Base-by-base conservation (phyloP, 2,888 invertebrate genomes). In the Dexiosoma caninum region DNA sequence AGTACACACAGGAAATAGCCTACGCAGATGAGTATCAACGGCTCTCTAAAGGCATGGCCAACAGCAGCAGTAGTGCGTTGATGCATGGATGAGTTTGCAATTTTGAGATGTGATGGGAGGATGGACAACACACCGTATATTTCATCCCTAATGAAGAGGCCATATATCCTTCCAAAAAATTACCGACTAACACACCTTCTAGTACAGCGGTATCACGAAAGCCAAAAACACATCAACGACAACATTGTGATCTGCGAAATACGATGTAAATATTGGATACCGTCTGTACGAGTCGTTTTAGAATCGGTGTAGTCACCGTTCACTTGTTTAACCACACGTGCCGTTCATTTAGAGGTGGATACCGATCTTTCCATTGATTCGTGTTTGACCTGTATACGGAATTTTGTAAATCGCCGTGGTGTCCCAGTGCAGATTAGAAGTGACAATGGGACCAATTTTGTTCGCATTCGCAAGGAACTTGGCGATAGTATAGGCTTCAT, bases 401-500 rank as follows among this genome's bases (percentile, higher is more conserved):
- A 82, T 44, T 79, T 82, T 46, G 49, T 79, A 16, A 81, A 77
- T 59, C 62, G 67, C 0, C 67, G 83, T 14, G 83, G 77, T 2
- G 67, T 78, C 9, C 81, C 79, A 0, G 32, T 64, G 4, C 42
- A 42, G 10, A 78, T 81, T 21, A 55, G 78, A 16, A 74, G 74
- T 2, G 79, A 79, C 14, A 83, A 82, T 35, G 79, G 66, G 0
- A 83, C 79, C 0, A 82, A 82, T 27, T 82, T 83, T 14, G 40
- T 82, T n/a, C 81, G 81, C 9, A 42, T 70, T 37, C 12, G 1
- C 1, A 70, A 70, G 4, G 57, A 70, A 12, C 30, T 44, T 12
- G 21, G 21, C 4, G 21, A 21, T 19, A 42, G 55, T 8, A 42
- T 46, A 9, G 35, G 44, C 14, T 69, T 69, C 35, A 57, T 69